Evolutionary conservation across 2,797 vertebrate species (phyloP).

Genomic region (Melopsittacus undulatus): DNA sequence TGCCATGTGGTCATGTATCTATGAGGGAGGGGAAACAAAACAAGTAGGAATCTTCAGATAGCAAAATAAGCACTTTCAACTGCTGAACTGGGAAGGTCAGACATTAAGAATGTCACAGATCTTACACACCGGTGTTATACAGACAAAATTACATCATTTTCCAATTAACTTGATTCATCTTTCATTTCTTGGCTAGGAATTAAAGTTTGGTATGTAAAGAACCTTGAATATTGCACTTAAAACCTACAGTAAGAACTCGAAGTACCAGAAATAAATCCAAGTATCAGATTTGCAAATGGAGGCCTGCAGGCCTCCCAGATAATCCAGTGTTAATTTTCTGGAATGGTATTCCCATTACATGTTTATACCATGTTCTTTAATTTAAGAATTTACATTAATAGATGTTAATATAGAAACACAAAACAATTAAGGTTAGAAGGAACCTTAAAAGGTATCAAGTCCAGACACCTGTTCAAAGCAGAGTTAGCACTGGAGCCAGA

Average conservation of each 20-base stretch:
- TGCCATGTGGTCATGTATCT: conserved; percentile 28
- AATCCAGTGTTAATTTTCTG: neutral
- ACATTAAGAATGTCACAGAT: neutral
- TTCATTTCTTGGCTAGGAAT: neutral
- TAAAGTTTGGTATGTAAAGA: neutral
- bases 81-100: neutral
- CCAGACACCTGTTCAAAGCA: neutral
- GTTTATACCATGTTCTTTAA: neutral
- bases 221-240: neutral
- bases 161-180: neutral
- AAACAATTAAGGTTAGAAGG: neutral
- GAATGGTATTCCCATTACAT: neutral
- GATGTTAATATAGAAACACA: neutral
- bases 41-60: neutral
- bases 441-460: neutral
- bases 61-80: neutral
- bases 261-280: neutral
- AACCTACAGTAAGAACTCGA: neutral
- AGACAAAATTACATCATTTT: neutral
- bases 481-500: neutral
- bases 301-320: neutral
- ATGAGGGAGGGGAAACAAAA: neutral
- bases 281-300: neutral
- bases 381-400: neutral
- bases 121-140: neutral